A percentile compares a stretch with the other conserved stretches of the same genome.
Conservation (phyloP, 2,113 vertebrate species). For the Colinus virginianus region DNA sequence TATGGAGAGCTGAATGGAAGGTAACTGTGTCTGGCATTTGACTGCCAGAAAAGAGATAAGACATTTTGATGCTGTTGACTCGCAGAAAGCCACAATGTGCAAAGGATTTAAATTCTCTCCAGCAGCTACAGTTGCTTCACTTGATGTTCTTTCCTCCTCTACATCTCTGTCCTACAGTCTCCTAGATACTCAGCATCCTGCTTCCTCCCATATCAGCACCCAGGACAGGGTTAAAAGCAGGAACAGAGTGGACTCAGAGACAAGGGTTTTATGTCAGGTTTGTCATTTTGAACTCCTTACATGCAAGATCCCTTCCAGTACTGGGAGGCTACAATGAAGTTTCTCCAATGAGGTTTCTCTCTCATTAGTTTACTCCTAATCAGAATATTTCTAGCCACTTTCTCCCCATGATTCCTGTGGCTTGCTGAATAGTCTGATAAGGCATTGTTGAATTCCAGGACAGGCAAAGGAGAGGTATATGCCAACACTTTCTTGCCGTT, state of each 20-base stretch:
- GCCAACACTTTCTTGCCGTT: not conserved
- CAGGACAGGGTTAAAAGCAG: not conserved
- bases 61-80: not conserved
- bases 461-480: fast-evolving
- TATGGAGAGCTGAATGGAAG: not conserved
- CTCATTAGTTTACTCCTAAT: not conserved
- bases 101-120: not conserved
- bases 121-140: not conserved
- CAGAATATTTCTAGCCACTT: not conserved
- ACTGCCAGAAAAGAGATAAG: not conserved
- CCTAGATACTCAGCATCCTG: not conserved
- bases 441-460: not conserved
- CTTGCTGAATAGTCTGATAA: not conserved
- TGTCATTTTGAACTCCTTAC: not conserved
- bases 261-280: not conserved
- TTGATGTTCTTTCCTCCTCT: not conserved
- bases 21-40: not conserved
- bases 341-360: no score
- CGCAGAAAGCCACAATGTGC: not conserved
- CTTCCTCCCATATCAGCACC: not conserved
- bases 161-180: not conserved
- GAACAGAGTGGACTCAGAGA: not conserved
- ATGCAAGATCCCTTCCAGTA: not conserved
- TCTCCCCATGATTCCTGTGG: not conserved
- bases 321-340: no score